Percentiles rank a stretch among this genome's conserved stretches.
Conservation (phyloP, 2,113 vertebrate genomes). For the Pangasianodon hypophthalmus region DNA sequence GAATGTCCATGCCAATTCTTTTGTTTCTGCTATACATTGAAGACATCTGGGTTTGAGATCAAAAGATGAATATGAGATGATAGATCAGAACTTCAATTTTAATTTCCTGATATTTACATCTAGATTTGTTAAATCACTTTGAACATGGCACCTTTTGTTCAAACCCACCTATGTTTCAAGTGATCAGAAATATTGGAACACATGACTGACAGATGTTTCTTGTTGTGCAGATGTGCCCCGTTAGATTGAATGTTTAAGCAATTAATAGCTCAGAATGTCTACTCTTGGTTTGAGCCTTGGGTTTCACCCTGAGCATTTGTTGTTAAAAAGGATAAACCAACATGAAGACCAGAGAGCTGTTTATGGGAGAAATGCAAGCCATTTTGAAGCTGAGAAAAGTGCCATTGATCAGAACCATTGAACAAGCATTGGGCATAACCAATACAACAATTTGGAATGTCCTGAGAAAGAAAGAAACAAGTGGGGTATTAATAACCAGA, state of each 20-base stretch:
- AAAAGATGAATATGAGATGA: not conserved
- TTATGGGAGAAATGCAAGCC: not conserved
- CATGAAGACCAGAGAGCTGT: not conserved
- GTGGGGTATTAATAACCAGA: not conserved
- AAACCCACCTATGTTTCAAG: not conserved
- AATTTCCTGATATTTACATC: not conserved
- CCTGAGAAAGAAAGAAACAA: not conserved
- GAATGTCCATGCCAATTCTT: too few relatives aligned
- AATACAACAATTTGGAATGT: not conserved
- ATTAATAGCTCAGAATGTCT: not conserved
- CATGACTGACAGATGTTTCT: not conserved
- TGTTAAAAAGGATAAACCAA: not conserved
- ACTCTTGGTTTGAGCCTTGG: not conserved
- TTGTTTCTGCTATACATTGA: not conserved
- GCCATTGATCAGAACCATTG: not conserved
- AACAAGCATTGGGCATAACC: too few relatives aligned
- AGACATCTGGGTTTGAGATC: not conserved
- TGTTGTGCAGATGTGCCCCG: not conserved
- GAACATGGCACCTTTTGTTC: not conserved
- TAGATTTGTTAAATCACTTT: not conserved
- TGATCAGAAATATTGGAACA: not conserved
- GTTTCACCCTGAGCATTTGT: not conserved
- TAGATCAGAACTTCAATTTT: not conserved
- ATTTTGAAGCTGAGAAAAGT: too few relatives aligned
- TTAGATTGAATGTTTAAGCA: not conserved